Conservation (phyloP, 2,888 invertebrate genomes). For the Agapostemon virescens region DNA sequence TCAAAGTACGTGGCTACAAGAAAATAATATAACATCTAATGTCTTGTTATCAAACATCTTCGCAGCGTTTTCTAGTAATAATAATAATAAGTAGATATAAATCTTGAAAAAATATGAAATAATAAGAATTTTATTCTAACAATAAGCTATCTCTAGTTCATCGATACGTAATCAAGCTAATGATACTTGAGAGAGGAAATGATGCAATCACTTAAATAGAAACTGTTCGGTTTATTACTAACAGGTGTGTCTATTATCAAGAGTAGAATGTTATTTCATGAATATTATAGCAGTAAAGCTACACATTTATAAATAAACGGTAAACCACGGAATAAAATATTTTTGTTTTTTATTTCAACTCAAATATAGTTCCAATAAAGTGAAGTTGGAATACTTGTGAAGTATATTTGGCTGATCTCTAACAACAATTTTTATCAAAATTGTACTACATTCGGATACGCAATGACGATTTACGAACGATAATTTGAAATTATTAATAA, state of each 20-base stretch:
- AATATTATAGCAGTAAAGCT: not conserved
- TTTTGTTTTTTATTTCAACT: not conserved
- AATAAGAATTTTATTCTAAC: too few species aligned
- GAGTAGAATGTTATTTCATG: not conserved
- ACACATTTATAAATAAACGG: not conserved
- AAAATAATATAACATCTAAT: too few species aligned
- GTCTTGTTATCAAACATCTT: too few species aligned
- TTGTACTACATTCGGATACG: not conserved
- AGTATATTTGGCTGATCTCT: too few species aligned
- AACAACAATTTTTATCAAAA: rapidly evolving
- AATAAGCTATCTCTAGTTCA: not conserved
- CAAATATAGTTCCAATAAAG: not conserved
- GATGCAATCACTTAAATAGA: not conserved
- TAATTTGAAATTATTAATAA: not conserved
- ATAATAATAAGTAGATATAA: too few species aligned
- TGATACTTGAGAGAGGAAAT: not conserved
- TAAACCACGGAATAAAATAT: not conserved
- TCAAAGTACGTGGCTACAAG: too few species aligned
- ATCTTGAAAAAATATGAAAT: too few species aligned
- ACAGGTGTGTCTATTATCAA: not conserved
- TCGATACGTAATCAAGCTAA: not conserved
- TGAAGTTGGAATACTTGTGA: too few species aligned
- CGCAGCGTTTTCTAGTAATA: too few species aligned
- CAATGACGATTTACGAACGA: not conserved
- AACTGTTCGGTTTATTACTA: not conserved